A percentile compares a stretch with the other conserved stretches of the same genome.
Conservation (phyloP, 2,888 invertebrate genomes). For the Campopleginae sp. region DNA sequence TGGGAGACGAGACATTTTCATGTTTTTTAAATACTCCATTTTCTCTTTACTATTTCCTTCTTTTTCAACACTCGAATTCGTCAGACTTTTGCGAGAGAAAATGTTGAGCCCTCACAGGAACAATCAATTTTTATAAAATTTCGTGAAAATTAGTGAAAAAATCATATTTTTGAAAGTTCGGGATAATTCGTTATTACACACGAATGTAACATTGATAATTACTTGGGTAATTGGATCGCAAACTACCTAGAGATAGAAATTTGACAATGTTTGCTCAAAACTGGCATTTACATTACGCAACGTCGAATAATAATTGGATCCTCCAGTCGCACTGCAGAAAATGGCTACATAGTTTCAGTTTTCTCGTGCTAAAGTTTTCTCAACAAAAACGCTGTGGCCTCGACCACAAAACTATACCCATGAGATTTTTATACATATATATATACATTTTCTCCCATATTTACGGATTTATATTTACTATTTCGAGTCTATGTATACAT, state of each 20-base stretch:
- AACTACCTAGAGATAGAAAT: background rate
- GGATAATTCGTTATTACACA: background rate
- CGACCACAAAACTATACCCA: conserved; percentile 1
- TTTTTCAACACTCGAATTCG: background rate
- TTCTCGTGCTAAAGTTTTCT: background rate
- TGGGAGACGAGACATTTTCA: background rate
- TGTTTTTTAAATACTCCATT: background rate
- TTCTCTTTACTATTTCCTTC: background rate
- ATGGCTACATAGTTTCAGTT: background rate
- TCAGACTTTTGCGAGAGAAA: too few relatives aligned
- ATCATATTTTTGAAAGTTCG: too few relatives aligned
- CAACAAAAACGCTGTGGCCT: background rate
- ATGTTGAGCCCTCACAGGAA: too few relatives aligned
- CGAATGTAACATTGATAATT: background rate
- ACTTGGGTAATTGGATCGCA: background rate
- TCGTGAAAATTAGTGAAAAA: too few relatives aligned
- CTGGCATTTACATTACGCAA: background rate
- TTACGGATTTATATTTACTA: background rate
- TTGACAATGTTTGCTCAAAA: background rate
- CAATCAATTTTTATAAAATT: too few relatives aligned
- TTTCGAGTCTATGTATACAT: background rate
- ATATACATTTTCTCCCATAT: too few relatives aligned
- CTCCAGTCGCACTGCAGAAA: background rate
- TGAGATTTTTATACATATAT: background rate
- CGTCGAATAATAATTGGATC: background rate